phyloP scores from a whole-genome alignment of 2,113 vertebrate genomes.

The Catharus fuscescens region DNA sequence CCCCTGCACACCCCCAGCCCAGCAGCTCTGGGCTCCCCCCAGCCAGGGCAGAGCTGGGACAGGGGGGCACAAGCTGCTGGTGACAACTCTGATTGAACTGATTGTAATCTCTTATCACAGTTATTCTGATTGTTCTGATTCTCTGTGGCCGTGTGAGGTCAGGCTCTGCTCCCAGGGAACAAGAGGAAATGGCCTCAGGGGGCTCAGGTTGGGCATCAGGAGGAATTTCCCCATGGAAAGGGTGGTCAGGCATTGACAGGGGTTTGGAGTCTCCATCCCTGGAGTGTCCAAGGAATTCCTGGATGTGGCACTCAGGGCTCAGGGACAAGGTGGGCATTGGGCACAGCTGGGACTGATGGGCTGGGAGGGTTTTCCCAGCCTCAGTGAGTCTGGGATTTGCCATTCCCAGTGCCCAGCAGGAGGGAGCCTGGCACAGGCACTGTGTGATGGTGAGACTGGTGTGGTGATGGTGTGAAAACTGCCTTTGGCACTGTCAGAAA shows the following conservation, averaged over 20 bases:
- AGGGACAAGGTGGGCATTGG: no score
- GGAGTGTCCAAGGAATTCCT: neutral
- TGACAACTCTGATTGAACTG: neutral
- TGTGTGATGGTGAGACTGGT: fast-evolving
- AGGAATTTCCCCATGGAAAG: neutral
- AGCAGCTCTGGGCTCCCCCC: neutral
- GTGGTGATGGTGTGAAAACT: neutral
- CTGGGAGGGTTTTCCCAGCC: neutral
- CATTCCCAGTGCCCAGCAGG: no score
- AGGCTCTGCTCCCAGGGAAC: neutral
- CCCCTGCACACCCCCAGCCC: neutral
- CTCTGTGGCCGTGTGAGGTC: neutral
- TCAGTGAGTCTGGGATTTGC: neutral
- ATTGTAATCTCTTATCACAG: fast-evolving
- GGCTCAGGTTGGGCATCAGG: fast-evolving
- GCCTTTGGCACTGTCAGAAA: neutral
- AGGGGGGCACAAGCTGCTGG: neutral
- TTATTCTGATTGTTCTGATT: neutral
- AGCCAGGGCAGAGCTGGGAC: neutral
- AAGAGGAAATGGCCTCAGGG: fast-evolving
- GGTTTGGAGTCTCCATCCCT: neutral
- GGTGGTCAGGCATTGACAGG: fast-evolving
- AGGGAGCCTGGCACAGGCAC: neutral
- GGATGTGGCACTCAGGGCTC: fast-evolving
- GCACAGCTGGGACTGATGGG: no score